Conservation (phyloP, 2,797 vertebrate genomes). For the Podarcis siculus region DNA sequence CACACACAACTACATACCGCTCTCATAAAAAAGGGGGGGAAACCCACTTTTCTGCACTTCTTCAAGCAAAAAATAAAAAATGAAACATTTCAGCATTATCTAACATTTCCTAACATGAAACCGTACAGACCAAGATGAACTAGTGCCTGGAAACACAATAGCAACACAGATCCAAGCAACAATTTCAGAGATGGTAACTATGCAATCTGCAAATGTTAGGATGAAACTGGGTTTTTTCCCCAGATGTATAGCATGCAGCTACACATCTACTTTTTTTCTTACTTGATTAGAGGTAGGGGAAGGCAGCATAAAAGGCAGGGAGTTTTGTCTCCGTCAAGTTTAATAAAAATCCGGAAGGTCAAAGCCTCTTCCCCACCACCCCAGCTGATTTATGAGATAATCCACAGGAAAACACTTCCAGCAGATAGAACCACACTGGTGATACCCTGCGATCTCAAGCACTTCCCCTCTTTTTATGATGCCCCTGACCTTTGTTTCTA, state of each 20-base stretch:
- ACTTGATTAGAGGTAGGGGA: neutral
- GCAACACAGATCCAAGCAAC: neutral
- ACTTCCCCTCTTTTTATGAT: neutral
- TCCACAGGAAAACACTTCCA: neutral
- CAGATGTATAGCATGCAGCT: neutral
- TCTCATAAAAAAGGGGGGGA: neutral
- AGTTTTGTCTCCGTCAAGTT: too few species aligned
- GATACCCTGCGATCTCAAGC: neutral
- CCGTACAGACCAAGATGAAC: neutral
- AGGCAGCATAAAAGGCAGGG: too few species aligned
- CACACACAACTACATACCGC: neutral
- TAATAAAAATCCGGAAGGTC: too few species aligned
- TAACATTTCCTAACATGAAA: neutral
- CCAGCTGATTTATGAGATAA: neutral
- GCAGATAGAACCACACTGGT: too few species aligned
- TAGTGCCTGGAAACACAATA: too few species aligned
- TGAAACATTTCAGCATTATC: too few species aligned
- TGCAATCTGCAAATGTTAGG: neutral
- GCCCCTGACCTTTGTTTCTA: neutral
- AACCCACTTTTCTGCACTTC: too few species aligned
- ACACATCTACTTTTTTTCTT: neutral
- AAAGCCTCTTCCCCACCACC: neutral
- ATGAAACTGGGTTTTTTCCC: accelerated
- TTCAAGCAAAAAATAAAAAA: neutral
- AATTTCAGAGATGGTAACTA: neutral